phyloP scores from a whole-genome alignment of 1,140 invertebrate species.

The Sitodiplosis mosellana region DNA sequence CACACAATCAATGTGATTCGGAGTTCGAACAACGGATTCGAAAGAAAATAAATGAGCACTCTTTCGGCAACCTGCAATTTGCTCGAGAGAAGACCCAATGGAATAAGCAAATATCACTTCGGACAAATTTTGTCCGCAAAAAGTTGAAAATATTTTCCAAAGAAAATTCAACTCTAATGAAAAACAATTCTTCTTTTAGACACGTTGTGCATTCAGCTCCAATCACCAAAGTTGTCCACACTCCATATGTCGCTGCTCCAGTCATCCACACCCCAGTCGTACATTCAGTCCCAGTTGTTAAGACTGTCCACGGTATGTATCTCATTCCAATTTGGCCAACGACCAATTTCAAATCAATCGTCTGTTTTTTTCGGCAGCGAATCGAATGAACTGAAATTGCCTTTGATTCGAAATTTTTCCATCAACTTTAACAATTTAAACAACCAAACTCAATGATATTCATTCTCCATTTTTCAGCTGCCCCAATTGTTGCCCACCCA shows the following conservation, averaged over 20 bases:
- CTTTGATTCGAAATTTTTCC: no score
- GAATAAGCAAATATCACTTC: no score
- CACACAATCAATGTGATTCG: background rate
- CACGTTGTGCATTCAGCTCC: constrained; percentile 1
- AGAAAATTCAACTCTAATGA: background rate
- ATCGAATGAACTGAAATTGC: no score
- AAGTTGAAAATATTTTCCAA: background rate
- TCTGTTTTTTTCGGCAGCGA: no score
- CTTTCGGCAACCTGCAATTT: no score
- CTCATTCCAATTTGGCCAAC: no score
- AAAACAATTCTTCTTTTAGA: background rate
- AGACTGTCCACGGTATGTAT: no score
- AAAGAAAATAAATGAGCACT: background rate
- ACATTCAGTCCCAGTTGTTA: background rate
- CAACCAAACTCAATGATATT: background rate
- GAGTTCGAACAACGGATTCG: no score
- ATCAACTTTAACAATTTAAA: no score
- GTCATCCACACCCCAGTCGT: constrained; percentile 6
- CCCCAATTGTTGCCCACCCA: constrained; percentile 3
- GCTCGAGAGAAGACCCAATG: no score
- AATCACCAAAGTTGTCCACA: background rate
- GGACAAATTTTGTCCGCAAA: background rate
- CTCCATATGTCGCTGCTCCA: constrained; percentile 1
- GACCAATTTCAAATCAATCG: no score
- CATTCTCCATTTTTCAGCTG: background rate